Evolutionary conservation across 2,797 vertebrate species (phyloP).

Genomic region (Eulemur rubriventer): DNA sequence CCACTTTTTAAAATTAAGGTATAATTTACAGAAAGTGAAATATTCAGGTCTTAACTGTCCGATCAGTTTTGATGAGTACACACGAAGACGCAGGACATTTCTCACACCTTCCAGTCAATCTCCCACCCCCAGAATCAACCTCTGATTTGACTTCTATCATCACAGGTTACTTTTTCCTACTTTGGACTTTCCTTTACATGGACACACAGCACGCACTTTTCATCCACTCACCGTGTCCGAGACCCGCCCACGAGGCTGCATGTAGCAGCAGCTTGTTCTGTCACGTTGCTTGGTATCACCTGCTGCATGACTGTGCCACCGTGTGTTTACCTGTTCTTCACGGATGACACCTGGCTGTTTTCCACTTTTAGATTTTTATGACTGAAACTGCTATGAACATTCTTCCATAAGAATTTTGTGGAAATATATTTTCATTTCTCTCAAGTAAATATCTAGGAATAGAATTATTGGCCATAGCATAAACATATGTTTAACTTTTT

Average conservation of each 20-base stretch:
- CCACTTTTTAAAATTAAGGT: background rate
- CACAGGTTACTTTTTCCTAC: background rate
- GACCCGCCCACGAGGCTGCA: background rate
- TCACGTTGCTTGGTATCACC: background rate
- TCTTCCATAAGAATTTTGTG: background rate
- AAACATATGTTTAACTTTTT: background rate
- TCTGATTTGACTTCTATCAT: background rate
- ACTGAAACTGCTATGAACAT: background rate
- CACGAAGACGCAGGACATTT: background rate
- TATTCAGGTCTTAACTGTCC: background rate
- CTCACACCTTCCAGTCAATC: background rate
- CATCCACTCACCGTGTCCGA: background rate
- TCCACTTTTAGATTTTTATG: background rate
- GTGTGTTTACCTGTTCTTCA: background rate
- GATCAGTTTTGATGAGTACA: background rate
- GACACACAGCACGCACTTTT: background rate
- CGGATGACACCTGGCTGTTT: background rate
- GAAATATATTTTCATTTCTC: constrained; percentile 18
- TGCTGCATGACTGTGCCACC: fast-evolving
- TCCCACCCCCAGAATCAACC: background rate
- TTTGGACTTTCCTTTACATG: background rate
- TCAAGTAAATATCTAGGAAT: background rate
- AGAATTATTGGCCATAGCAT: background rate
- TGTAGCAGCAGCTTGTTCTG: background rate
- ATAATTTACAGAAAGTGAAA: constrained; percentile 3